Conservation (phyloP, 1,140 invertebrate genomes). For the Cryptotermes secundus region DNA sequence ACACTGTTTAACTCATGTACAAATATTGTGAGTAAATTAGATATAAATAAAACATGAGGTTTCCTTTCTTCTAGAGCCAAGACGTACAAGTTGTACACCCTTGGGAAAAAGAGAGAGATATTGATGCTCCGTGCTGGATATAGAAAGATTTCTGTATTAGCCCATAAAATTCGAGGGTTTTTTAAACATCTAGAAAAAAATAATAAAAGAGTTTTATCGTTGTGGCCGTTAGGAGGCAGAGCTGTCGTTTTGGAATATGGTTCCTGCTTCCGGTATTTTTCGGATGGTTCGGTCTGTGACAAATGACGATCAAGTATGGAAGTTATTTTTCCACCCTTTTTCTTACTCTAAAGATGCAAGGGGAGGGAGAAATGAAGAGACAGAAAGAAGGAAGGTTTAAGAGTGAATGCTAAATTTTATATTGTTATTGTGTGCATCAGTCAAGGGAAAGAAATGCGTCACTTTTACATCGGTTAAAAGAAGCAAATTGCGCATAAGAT, state of each 20-base stretch:
- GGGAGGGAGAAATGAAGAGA: neutral
- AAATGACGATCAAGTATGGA: slow-evolving; percentile 28
- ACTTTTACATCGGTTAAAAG: too few relatives aligned
- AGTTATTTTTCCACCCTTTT: slow-evolving; percentile 21
- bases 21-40: too few relatives aligned
- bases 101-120: neutral
- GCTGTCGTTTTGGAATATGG: slow-evolving; percentile 29
- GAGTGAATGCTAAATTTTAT: neutral
- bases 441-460: neutral
- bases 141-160: slow-evolving; percentile 31
- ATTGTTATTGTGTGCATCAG: neutral
- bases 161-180: slow-evolving; percentile 33
- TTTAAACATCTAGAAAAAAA: slow-evolving; percentile 26
- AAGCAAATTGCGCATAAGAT: too few relatives aligned
- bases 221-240: slow-evolving; percentile 5
- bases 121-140: slow-evolving; percentile 11
- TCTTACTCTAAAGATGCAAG: neutral
- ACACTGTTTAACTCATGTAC: too few relatives aligned
- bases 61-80: neutral
- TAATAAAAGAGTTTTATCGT: slow-evolving; percentile 28
- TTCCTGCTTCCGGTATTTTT: slow-evolving; percentile 33
- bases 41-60: too few relatives aligned
- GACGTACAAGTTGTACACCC: neutral
- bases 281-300: slow-evolving; percentile 31
- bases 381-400: neutral